Conservation (phyloP, 2,797 vertebrate species). For the Sphenodon punctatus region DNA sequence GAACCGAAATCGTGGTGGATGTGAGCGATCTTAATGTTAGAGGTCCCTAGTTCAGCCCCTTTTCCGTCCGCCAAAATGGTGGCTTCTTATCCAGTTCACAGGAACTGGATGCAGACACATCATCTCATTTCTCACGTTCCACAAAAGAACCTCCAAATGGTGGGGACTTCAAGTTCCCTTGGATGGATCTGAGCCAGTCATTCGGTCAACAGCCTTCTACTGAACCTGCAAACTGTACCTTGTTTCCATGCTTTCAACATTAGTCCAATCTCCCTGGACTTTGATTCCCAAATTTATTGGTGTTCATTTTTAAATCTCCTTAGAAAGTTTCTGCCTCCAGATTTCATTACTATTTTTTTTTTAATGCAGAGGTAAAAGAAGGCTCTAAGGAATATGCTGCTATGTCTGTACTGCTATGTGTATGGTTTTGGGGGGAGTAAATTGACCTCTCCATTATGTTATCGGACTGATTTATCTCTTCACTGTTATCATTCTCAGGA, state of each 20-base stretch:
- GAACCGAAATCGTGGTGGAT: too few relatives aligned
- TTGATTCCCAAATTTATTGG: conserved; percentile 11
- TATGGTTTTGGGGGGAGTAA: conserved; percentile 32
- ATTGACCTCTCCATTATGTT: conserved; percentile 44
- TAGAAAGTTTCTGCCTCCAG: conserved; percentile 7
- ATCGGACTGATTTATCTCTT: conserved; percentile 53
- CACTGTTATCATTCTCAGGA: conserved; percentile 41
- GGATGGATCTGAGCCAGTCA: conserved; percentile 1
- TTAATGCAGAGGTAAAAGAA: too few relatives aligned
- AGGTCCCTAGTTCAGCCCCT: neutral
- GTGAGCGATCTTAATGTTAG: neutral
- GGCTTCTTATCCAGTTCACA: neutral
- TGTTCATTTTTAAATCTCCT: conserved; percentile 2
- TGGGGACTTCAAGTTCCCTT: neutral
- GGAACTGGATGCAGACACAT: neutral
- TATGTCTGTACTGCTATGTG: neutral
- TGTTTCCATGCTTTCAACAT: conserved; percentile 7
- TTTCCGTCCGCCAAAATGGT: neutral
- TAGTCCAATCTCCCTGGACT: conserved; percentile 18
- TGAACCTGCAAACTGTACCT: neutral
- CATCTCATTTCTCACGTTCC: neutral
- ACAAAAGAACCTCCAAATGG: neutral
- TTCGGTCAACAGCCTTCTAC: neutral
- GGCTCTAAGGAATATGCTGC: conserved; percentile 15
- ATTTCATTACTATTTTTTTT: conserved; percentile 21